Conservation (phyloP, 2,113 vertebrate genomes). For the Triplophysa rosa region DNA sequence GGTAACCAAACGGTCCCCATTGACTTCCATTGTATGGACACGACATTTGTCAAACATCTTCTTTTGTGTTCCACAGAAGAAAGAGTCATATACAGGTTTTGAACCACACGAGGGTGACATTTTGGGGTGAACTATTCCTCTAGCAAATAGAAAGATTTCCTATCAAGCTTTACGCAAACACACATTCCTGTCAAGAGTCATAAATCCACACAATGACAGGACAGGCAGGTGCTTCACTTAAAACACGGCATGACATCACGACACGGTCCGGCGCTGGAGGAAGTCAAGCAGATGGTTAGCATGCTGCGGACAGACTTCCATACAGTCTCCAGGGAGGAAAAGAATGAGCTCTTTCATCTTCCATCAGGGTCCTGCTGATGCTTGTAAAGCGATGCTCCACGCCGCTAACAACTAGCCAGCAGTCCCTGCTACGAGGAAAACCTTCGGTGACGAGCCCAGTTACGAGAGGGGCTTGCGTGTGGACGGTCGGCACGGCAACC, state of each 20-base stretch:
- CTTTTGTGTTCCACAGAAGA: too few species aligned
- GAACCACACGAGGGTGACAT: too few species aligned
- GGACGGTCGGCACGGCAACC: neutral
- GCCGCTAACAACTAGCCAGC: neutral
- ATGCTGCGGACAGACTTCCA: slow-evolving; percentile 29
- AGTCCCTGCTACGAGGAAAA: slow-evolving; percentile 30
- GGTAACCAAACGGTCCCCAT: too few species aligned
- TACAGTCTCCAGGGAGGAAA: slow-evolving; percentile 29
- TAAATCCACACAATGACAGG: too few species aligned
- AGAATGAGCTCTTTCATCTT: slow-evolving; percentile 27
- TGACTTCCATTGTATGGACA: too few species aligned
- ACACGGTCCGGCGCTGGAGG: slow-evolving; percentile 22
- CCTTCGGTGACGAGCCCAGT: neutral
- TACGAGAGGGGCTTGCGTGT: neutral
- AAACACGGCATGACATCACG: slow-evolving; percentile 1
- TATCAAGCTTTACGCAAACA: neutral
- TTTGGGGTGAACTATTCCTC: too few species aligned
- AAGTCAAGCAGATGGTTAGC: slow-evolving; percentile 48
- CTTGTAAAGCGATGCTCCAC: slow-evolving; percentile 32
- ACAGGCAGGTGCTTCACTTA: neutral
- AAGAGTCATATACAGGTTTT: too few species aligned
- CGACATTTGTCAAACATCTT: too few species aligned
- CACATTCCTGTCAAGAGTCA: neutral
- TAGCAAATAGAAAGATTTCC: too few species aligned
- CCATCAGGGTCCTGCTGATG: slow-evolving; percentile 19